phyloP scores from a whole-genome alignment of 1,140 invertebrate species.

The Conopomorpha cramerella region DNA sequence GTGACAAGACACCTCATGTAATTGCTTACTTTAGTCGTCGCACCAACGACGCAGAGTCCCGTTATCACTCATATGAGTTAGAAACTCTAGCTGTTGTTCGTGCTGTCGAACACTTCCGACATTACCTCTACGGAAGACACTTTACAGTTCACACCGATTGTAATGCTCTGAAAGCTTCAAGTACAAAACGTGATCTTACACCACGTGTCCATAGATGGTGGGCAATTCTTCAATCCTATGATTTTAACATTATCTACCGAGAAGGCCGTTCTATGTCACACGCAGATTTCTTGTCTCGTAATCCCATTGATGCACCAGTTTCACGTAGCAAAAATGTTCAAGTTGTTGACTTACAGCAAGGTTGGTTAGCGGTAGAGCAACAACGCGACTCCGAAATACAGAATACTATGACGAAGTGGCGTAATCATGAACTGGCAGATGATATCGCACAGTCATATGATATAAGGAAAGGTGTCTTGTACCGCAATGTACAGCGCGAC shows the following conservation, averaged over 20 bases:
- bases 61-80: constrained; percentile 35
- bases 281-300: too few species aligned
- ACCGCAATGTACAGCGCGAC: constrained; percentile 8
- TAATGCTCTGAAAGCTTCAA: constrained; percentile 18
- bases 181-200: constrained; percentile 22
- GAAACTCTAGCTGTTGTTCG: constrained; percentile 36
- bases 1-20: neutral
- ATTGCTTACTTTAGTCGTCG: constrained; percentile 14
- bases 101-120: constrained; percentile 13
- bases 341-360: constrained; percentile 11
- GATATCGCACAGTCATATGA: constrained; percentile 10
- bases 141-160: constrained; percentile 20
- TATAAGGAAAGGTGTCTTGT: constrained; percentile 8
- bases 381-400: constrained; percentile 11
- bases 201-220: constrained; percentile 22
- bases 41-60: constrained; percentile 18
- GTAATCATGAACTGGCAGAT: constrained; percentile 5
- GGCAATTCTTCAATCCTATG: too few species aligned
- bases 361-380: constrained; percentile 13
- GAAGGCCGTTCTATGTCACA: too few species aligned
- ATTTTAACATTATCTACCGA: too few species aligned
- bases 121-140: constrained; percentile 17
- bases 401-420: constrained; percentile 8
- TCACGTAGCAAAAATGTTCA: constrained; percentile 15
- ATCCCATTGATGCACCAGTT: too few species aligned